Evolutionary conservation across 2,113 vertebrate genomes (phyloP).

Genomic region (Gobio gobio): DNA sequence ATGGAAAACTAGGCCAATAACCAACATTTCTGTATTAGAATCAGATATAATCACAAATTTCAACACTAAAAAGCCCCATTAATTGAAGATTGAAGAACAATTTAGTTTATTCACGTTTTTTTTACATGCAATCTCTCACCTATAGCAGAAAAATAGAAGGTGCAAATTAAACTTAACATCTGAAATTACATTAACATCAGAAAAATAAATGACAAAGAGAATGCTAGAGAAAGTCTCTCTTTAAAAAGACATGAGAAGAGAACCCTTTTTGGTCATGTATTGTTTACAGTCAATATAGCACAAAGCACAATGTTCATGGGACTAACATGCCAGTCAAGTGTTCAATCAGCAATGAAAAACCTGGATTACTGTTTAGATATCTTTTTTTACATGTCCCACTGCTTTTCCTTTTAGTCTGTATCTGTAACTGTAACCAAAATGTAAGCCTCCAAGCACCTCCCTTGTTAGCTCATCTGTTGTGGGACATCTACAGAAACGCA

Average conservation of each 20-base stretch:
- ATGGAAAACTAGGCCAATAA: not conserved
- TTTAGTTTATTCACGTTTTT: not conserved
- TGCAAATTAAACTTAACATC: conserved; percentile 1
- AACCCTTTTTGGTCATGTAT: too few relatives aligned
- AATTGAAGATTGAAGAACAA: not conserved
- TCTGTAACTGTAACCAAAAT: too few relatives aligned
- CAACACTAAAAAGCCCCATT: not conserved
- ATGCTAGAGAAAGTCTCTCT: not conserved
- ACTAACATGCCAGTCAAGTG: not conserved
- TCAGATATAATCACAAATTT: not conserved
- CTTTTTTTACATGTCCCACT: not conserved
- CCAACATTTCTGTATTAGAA: not conserved
- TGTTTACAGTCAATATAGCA: too few relatives aligned
- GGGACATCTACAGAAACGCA: not conserved
- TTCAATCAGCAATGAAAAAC: not conserved
- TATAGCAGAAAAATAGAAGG: not conserved
- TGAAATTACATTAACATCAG: not conserved
- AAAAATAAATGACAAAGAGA: not conserved
- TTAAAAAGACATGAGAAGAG: not conserved
- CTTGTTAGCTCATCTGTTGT: not conserved
- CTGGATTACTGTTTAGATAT: not conserved
- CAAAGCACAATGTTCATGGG: too few relatives aligned
- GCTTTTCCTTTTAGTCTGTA: not conserved
- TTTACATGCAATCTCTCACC: not conserved
- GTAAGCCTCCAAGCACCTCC: too few relatives aligned